These are phyloP conservation scores for Sabatieria punctata DNA, from an alignment of 2,888 invertebrate species.

Conservation along the genomic window DNA sequence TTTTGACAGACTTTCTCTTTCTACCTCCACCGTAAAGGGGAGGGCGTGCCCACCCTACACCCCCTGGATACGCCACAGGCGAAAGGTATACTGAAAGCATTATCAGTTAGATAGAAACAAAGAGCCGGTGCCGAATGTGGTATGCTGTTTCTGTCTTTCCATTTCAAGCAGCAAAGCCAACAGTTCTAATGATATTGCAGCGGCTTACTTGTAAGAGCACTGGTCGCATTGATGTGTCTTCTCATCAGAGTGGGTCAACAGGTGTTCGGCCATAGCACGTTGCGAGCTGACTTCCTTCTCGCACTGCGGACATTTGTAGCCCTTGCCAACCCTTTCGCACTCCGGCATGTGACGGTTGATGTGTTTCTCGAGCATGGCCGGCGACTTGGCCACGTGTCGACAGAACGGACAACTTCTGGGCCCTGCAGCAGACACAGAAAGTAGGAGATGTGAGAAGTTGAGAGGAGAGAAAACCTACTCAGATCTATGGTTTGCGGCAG, in stretches of 20 bases:
- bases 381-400: constrained; percentile 26
- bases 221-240: not conserved
- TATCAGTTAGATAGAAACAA: too few relatives aligned
- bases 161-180: too few relatives aligned
- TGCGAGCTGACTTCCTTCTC: not conserved
- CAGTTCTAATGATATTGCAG: too few relatives aligned
- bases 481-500: constrained; percentile 27
- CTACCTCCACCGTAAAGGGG: too few relatives aligned
- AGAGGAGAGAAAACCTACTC: constrained; percentile 17
- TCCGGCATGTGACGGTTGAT: constrained; percentile 15
- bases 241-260: not conserved
- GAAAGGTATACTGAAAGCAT: too few relatives aligned
- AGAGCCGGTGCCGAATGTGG: too few relatives aligned
- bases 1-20: too few relatives aligned
- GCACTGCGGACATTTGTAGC: not conserved
- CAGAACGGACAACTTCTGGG: constrained; percentile 27
- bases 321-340: not conserved
- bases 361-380: constrained; percentile 31
- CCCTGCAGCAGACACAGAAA: constrained; percentile 18
- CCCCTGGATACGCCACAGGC: too few relatives aligned
- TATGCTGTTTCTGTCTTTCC: too few relatives aligned
- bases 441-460: too few relatives aligned
- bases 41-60: too few relatives aligned
- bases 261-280: not conserved
- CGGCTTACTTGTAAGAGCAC: constrained; percentile 4